A percentile compares a stretch with the other conserved stretches of the same genome.
phyloP scores from a whole-genome alignment of 1,140 invertebrate species.

The Zaprionus tsacasi region DNA sequence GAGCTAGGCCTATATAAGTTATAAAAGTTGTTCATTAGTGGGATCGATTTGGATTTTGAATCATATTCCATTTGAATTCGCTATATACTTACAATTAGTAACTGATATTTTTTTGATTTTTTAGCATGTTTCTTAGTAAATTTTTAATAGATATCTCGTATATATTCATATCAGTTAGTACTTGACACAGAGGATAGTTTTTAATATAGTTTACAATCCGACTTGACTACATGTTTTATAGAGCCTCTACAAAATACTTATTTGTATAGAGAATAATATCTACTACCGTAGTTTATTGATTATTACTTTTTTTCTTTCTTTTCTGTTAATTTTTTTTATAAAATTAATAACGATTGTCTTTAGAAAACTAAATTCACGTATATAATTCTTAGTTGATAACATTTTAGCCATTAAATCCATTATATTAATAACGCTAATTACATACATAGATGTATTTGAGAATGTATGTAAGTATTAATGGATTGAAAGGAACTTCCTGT shows the following conservation, averaged over 20 bases:
- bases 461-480: slow-evolving; percentile 11
- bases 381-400: slow-evolving; percentile 61
- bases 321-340: slow-evolving; percentile 40
- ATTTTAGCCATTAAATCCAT: slow-evolving; percentile 22
- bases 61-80: slow-evolving; percentile 55
- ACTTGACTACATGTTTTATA: slow-evolving; percentile 40
- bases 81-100: slow-evolving; percentile 47
- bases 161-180: slow-evolving; percentile 39
- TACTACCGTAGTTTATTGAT: slow-evolving; percentile 30
- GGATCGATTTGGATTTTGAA: slow-evolving; percentile 50
- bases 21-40: slow-evolving; percentile 57
- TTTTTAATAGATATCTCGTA: slow-evolving; percentile 14
- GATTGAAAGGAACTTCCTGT: slow-evolving; percentile 50
- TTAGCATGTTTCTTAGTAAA: slow-evolving; percentile 18
- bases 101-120: slow-evolving; percentile 66
- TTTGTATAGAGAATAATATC: slow-evolving; percentile 43
- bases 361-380: slow-evolving; percentile 81
- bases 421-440: slow-evolving; percentile 34
- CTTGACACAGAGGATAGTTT: slow-evolving; percentile 50
- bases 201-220: slow-evolving; percentile 55
- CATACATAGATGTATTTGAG: slow-evolving; percentile 37
- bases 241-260: slow-evolving; percentile 61
- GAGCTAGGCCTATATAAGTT: slow-evolving; percentile 49
- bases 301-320: slow-evolving; percentile 18
- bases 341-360: slow-evolving; percentile 80